Conservation (phyloP, 2,797 vertebrate species). For the Halcyon leucocephala region DNA sequence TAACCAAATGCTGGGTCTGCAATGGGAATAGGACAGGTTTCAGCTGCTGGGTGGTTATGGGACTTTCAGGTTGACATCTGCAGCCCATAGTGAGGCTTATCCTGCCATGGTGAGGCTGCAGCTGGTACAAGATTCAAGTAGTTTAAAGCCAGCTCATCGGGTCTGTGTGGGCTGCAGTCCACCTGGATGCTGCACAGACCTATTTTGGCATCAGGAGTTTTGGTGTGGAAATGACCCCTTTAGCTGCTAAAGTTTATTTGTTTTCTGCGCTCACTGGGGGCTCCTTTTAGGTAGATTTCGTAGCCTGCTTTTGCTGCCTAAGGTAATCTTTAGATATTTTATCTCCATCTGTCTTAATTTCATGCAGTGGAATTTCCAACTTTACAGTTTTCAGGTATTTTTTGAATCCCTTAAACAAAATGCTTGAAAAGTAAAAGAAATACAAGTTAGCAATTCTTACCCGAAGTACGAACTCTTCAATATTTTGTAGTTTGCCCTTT, state of each 20-base stretch:
- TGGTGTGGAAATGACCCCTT: not conserved
- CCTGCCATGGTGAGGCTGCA: not conserved
- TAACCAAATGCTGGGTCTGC: not conserved
- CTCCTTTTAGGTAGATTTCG: not conserved
- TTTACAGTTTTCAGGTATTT: not conserved
- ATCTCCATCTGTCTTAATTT: not conserved
- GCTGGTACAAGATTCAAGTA: not conserved
- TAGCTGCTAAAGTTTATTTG: not conserved
- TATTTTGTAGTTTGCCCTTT: not conserved
- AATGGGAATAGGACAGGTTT: not conserved
- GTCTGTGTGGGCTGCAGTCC: not conserved
- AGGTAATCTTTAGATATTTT: not conserved
- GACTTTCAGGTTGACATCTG: not conserved
- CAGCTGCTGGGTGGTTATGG: not conserved
- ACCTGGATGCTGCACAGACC: not conserved
- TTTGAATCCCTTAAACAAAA: fast-evolving
- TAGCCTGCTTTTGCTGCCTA: not conserved
- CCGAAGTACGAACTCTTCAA: not conserved
- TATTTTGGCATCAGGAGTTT: not conserved
- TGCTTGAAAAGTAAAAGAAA: not conserved
- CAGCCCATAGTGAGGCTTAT: not conserved
- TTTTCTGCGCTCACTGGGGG: not conserved
- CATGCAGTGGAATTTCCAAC: not conserved
- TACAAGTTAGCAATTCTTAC: not conserved
- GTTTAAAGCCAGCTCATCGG: not conserved